A percentile compares a stretch with the other conserved stretches of the same genome.
Conservation (phyloP, 2,113 vertebrate genomes). For the Plectropomus leopardus region DNA sequence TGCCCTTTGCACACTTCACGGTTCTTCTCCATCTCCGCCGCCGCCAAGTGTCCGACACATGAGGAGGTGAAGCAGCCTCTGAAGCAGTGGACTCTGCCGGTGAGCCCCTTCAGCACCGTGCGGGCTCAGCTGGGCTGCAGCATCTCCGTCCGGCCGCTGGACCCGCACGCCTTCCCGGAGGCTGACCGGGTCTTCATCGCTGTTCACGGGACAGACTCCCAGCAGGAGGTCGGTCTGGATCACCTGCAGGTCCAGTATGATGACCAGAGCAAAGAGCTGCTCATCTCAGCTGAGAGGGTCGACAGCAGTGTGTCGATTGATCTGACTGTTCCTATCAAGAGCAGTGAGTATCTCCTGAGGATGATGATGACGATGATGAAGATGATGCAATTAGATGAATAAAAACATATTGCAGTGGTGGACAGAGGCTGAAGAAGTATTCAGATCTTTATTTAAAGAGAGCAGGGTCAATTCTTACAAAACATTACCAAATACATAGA, state of each 20-base stretch:
- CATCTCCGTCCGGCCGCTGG: conserved; percentile 87
- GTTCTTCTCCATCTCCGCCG: conserved; percentile 53
- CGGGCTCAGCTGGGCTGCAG: conserved; percentile 86
- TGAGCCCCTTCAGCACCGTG: conserved; percentile 88
- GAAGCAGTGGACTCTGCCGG: conserved; percentile 85
- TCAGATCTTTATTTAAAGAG: too few relatives aligned
- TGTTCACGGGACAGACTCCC: conserved; percentile 69
- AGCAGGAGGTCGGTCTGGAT: conserved; percentile 59
- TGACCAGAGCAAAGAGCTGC: conserved; percentile 82
- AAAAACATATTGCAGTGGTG: too few relatives aligned
- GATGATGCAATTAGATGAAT: too few relatives aligned
- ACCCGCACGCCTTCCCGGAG: conserved; percentile 85
- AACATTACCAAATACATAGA: too few relatives aligned
- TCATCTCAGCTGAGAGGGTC: conserved; percentile 78
- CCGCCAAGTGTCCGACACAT: neutral
- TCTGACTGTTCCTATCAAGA: conserved; percentile 88
- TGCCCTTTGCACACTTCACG: conserved; percentile 20
- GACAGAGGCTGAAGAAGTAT: too few relatives aligned
- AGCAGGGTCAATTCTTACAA: too few relatives aligned
- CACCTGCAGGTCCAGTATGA: conserved; percentile 86
- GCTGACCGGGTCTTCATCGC: conserved; percentile 86
- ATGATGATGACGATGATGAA: neutral
- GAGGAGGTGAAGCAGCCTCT: conserved; percentile 49
- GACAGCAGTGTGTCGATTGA: conserved; percentile 83
- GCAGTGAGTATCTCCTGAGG: conserved; percentile 84